These are phyloP conservation scores for Bombus fervidus DNA, from an alignment of 1,140 invertebrate species.

Conservation along the genomic window DNA sequence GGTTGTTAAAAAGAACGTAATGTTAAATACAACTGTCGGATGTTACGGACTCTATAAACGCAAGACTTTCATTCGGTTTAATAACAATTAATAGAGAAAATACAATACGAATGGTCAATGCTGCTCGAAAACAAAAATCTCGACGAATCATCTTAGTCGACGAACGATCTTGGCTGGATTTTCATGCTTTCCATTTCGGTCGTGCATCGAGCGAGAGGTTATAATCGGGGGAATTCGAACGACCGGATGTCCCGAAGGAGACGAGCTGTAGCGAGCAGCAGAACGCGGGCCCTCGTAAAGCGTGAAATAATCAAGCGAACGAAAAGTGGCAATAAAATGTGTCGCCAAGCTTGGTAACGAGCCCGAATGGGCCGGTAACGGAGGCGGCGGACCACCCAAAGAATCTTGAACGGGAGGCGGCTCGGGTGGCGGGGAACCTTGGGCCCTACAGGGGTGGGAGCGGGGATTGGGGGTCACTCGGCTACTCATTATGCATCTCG, in stretches of 20 bases:
- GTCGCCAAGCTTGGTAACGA: conserved; percentile 78
- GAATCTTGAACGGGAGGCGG: conserved; percentile 72
- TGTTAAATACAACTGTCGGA: fast-evolving
- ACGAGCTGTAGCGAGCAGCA: not conserved
- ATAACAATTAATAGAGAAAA: too few species aligned
- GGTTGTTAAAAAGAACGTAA: too few species aligned
- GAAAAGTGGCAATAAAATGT: conserved; percentile 81
- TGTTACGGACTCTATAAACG: too few species aligned
- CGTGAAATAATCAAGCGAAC: conserved; percentile 78
- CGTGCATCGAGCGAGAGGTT: not conserved
- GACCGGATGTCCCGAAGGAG: conserved; percentile 57
- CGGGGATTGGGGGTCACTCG: conserved; percentile 60
- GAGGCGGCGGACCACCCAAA: conserved; percentile 80
- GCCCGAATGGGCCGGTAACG: conserved; percentile 70
- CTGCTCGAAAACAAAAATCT: too few species aligned
- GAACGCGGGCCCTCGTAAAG: conserved; percentile 74
- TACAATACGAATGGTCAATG: too few species aligned
- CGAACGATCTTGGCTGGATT: not conserved
- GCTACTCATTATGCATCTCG: conserved; percentile 82
- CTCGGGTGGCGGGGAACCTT: conserved; percentile 2
- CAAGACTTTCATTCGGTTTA: too few species aligned
- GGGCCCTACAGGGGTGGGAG: conserved; percentile 32
- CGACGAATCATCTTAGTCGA: not conserved
- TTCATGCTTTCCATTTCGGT: conserved; percentile 22
- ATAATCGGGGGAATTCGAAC: conserved; percentile 45